phyloP scores from a whole-genome alignment of 2,888 invertebrate genomes.

The Chaitophorus viminalis region DNA sequence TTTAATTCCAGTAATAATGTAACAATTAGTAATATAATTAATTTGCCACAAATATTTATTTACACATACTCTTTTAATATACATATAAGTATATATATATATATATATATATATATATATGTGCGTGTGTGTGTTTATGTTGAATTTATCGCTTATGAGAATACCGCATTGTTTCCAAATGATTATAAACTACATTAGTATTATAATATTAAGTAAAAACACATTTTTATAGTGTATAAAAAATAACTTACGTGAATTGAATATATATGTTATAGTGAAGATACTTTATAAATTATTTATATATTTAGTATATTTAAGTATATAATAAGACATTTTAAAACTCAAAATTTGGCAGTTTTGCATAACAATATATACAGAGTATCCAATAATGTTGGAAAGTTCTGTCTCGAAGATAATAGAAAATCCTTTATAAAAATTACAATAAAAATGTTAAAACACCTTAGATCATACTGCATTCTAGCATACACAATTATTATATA shows the following conservation, averaged over 20 bases:
- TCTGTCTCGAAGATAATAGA: not conserved
- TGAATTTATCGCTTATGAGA: not conserved
- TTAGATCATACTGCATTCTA: not conserved
- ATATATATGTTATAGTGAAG: not conserved
- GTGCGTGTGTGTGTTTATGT: not conserved
- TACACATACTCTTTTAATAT: not conserved
- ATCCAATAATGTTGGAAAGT: not conserved
- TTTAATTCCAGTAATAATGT: not conserved
- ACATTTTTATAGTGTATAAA: slow-evolving; percentile 5
- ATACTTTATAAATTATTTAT: not conserved
- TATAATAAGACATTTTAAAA: not conserved
- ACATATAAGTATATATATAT: not conserved
- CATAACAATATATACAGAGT: slow-evolving; percentile 17
- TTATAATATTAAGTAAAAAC: not conserved
- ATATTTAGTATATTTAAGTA: slow-evolving; percentile 14
- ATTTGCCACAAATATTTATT: not conserved
- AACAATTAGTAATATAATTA: not conserved
- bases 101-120: no score
- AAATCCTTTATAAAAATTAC: not conserved
- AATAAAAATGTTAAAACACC: not conserved
- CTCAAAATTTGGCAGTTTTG: slow-evolving; percentile 39
- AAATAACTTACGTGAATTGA: not conserved
- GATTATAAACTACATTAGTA: not conserved
- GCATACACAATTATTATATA: not conserved
- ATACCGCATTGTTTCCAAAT: not conserved